These are phyloP conservation scores for Chouioia cunea DNA, from an alignment of 2,888 invertebrate genomes.

Conservation along the genomic window DNA sequence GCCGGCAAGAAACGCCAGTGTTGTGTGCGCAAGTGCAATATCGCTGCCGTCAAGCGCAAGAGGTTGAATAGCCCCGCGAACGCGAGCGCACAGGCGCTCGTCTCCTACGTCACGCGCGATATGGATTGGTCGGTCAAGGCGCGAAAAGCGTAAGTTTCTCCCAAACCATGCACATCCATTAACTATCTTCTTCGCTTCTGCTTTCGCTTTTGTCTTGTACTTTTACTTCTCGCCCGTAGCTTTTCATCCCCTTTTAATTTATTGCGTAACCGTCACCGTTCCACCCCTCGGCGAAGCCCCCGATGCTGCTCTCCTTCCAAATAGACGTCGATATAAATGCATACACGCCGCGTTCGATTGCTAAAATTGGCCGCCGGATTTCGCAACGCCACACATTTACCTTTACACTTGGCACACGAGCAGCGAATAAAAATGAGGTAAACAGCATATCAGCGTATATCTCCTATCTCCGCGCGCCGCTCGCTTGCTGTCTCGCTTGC, in stretches of 20 bases:
- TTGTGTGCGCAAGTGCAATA: constrained; percentile 60
- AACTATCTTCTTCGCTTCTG: not conserved
- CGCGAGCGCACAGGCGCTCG: constrained; percentile 49
- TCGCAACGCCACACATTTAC: no score
- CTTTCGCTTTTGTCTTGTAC: constrained; percentile 1
- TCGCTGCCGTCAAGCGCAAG: constrained; percentile 16
- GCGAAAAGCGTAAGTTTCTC: constrained; percentile 66
- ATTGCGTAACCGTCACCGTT: no score
- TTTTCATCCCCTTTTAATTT: not conserved
- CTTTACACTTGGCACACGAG: no score
- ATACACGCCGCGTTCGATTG: no score
- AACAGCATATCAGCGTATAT: not conserved
- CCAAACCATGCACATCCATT: not conserved
- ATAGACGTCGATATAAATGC: no score
- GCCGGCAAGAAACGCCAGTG: constrained; percentile 42
- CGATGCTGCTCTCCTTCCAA: no score
- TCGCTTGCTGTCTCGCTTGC: not conserved
- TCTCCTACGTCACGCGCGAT: constrained; percentile 66
- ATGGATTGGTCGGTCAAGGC: constrained; percentile 68
- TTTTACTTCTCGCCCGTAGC: not conserved
- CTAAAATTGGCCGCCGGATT: no score
- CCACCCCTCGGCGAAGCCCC: no score
- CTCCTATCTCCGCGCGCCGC: not conserved
- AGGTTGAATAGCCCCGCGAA: constrained; percentile 41
- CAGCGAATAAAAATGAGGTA: no score